Base-by-base conservation (phyloP, 2,113 vertebrate species). In the Hippocampus abdominalis region DNA sequence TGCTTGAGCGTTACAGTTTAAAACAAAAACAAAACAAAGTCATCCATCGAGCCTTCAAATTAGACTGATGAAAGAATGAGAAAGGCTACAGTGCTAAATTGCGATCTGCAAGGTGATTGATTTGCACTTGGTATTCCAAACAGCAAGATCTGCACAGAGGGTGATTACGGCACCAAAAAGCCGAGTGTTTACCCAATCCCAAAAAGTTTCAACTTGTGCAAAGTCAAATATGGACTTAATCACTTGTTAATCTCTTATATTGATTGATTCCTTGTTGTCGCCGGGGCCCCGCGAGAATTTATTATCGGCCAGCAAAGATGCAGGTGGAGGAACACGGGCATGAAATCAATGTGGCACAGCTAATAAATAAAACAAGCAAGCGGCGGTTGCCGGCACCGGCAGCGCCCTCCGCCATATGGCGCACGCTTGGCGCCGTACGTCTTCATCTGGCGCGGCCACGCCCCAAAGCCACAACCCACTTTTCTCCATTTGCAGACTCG, bases 331-430 rank as follows among this genome's bases (percentile, higher is more conserved):
- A 85, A 83, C 68, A 69, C 72, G 82, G 81, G 80, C 84, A 84
- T 87, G 81, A 89, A 85, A 90, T 89, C 73, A 87, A 83, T 76
- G 81, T 81, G 84, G 84, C 86, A 79, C 70, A 68, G 84, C 70
- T 84, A 84, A 87, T 87, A 85, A 85, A 87, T 89, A 86, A 90
- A 86, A 86, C 81, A 85, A 84, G 70, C 82, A 63, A 64, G 77
- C 78, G 66, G 64, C 67, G 80, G 68, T 32, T 69, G 66, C 82
- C 51, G 63, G 77, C 76, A 68, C 70, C 69, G 80, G 66, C 73
- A 64, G 60, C 65, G 71, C 67, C 63, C 65, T 16, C 67, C 66
- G 67, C 81, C 84, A 80, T 88, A 83, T 83, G 84, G 74, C 63
- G 69, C 12, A 21, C 53, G 67, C 74, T 78, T 27, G 59, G 59